Evolutionary conservation across 2,113 vertebrate genomes (phyloP).

Genomic region (Telmatochromis sp.): DNA sequence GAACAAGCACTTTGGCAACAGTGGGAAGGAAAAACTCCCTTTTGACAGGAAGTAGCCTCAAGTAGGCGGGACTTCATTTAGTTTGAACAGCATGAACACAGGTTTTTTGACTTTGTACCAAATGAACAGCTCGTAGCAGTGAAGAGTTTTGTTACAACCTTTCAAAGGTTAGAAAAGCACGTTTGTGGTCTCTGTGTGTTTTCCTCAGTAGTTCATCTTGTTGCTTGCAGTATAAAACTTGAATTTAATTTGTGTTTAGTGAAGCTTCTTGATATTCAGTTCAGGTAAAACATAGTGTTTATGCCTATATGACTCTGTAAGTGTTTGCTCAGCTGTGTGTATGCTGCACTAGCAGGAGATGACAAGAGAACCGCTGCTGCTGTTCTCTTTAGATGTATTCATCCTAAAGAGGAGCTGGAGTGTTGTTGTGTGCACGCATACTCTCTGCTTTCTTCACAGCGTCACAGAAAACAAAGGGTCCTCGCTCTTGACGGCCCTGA

Average conservation of each 20-base stretch:
- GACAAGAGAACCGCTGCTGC: background rate
- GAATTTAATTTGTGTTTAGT: background rate
- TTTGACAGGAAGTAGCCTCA: background rate
- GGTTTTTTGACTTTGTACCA: background rate
- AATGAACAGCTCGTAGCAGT: too few species aligned
- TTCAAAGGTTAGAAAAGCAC: background rate
- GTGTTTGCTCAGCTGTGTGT: background rate
- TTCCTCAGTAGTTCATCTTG: background rate
- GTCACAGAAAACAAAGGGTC: constrained; percentile 52
- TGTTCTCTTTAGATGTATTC: constrained; percentile 34
- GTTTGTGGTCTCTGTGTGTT: background rate
- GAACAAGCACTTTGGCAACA: background rate
- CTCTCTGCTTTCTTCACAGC: constrained; percentile 48
- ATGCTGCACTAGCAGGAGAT: background rate
- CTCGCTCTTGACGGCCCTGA: constrained; percentile 41
- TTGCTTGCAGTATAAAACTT: background rate
- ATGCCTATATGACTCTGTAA: background rate
- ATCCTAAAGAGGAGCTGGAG: constrained; percentile 9
- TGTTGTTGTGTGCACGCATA: constrained; percentile 4
- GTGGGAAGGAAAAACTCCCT: background rate
- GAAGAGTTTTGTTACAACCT: too few species aligned
- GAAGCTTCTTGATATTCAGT: background rate
- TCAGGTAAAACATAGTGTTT: background rate
- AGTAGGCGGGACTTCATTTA: background rate
- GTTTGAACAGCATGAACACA: background rate